Conservation (phyloP, 2,113 vertebrate species). For the Miniopterus natalensis region DNA sequence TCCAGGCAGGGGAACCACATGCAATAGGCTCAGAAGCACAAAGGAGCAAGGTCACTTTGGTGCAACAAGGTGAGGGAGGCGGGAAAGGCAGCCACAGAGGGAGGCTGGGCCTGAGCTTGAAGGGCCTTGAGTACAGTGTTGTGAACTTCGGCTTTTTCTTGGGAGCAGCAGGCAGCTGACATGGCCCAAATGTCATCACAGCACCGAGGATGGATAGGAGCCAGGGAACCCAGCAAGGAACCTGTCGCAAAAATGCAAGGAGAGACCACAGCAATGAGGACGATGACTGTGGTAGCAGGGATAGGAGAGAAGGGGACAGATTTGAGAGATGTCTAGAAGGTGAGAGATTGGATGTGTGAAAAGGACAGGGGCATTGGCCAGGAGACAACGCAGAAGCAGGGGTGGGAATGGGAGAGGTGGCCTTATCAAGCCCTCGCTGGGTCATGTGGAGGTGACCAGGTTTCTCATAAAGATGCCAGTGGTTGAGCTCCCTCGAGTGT, state of each 20-base stretch:
- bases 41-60: neutral
- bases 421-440: neutral
- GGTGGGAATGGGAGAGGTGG: accelerated
- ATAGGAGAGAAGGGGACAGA: neutral
- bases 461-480: neutral
- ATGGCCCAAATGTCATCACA: neutral
- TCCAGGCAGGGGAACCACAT: neutral
- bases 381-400: neutral
- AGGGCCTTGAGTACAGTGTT: neutral
- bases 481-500: neutral
- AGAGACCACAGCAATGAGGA: neutral
- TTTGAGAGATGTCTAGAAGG: neutral
- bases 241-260: neutral
- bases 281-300: neutral
- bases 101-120: neutral
- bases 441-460: neutral
- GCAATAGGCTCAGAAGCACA: neutral
- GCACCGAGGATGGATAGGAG: neutral
- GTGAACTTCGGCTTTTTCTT: neutral
- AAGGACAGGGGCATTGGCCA: accelerated
- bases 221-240: neutral
- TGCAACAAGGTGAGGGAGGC: neutral
- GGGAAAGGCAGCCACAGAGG: neutral
- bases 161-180: neutral
- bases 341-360: neutral